Conservation (phyloP, 2,888 invertebrate species). For the Mesochorus sp. region DNA sequence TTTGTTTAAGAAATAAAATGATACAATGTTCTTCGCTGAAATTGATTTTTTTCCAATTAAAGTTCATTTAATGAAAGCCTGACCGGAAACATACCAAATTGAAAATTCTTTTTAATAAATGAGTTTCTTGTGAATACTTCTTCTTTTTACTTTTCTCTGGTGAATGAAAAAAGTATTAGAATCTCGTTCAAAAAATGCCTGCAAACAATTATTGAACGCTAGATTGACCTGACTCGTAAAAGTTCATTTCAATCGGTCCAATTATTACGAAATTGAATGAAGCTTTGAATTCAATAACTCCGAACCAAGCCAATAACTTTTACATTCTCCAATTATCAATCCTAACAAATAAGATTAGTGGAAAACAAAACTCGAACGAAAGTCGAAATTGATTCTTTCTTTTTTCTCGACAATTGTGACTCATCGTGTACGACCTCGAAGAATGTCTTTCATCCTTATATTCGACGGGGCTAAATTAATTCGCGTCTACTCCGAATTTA, state of each 20-base stretch:
- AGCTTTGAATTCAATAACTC: not conserved
- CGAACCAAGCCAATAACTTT: not conserved
- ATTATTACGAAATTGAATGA: not conserved
- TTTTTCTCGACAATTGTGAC: not conserved
- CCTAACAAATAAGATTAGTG: not conserved
- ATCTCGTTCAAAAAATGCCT: not conserved
- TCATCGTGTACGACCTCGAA: slow-evolving; percentile 13
- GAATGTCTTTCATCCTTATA: slow-evolving; percentile 1
- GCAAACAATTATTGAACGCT: not conserved
- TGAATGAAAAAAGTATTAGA: not conserved
- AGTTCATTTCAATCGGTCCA: not conserved
- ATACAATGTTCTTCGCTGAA: too few relatives aligned
- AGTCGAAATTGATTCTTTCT: not conserved
- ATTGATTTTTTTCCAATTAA: too few relatives aligned
- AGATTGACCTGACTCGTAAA: not conserved
- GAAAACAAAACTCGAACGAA: not conserved
- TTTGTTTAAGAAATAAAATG: too few relatives aligned
- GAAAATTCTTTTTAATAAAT: too few relatives aligned
- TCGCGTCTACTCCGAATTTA: slow-evolving; percentile 29
- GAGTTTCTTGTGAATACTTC: too few relatives aligned
- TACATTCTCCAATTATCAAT: not conserved
- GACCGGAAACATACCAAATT: too few relatives aligned
- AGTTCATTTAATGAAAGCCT: too few relatives aligned
- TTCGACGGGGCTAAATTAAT: not conserved
- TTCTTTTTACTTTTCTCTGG: too few relatives aligned